Conservation (phyloP, 2,888 invertebrate species). For the Ephialtes manifestator region DNA sequence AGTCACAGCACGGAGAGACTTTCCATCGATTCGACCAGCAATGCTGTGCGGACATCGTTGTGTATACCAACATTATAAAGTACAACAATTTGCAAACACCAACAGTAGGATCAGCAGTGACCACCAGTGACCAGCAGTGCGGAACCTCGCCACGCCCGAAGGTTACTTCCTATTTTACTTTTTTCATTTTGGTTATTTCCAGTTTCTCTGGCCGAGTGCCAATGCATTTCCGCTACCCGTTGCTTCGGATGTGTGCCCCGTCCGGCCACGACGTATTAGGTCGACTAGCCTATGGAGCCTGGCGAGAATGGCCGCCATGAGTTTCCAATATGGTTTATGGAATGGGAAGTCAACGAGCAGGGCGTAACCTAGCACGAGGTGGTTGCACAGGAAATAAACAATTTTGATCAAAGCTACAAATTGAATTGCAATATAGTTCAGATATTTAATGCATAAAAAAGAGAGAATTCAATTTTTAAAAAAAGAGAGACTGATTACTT, state of each 20-base stretch:
- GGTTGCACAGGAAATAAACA: neutral
- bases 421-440: neutral
- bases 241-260: slow-evolving; percentile 6
- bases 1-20: slow-evolving; percentile 29
- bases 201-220: slow-evolving; percentile 72
- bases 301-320: neutral
- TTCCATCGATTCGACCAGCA: neutral
- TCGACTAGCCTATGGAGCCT: neutral
- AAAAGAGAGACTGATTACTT: neutral
- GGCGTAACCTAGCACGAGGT: neutral
- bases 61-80: neutral
- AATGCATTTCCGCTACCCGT: slow-evolving; percentile 53
- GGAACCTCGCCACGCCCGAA: slow-evolving; percentile 32
- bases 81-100: slow-evolving; percentile 8
- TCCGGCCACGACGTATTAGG: neutral
- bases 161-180: slow-evolving; percentile 25
- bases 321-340: neutral
- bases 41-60: neutral
- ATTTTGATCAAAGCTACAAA: neutral
- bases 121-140: neutral
- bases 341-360: neutral
- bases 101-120: neutral
- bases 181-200: slow-evolving; percentile 72
- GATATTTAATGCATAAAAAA: neutral
- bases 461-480: neutral